These are phyloP conservation scores for Gonatopus flavifemur DNA, from an alignment of 1,140 invertebrate genomes.

Conservation along the genomic window DNA sequence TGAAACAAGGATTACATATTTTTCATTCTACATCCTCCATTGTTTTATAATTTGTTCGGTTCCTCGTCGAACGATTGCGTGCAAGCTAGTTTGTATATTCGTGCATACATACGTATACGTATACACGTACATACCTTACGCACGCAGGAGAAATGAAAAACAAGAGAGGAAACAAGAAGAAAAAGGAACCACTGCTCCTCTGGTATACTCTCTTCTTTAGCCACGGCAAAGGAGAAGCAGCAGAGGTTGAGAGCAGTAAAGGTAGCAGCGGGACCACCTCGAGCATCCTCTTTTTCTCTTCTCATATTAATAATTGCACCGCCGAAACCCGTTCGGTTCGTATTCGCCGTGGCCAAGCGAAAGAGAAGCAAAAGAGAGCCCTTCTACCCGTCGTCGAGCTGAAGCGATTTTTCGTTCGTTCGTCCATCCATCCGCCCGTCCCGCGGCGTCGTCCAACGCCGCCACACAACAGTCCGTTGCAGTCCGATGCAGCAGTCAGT, in stretches of 20 bases:
- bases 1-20: too few species aligned
- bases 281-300: conserved; percentile 23
- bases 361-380: conserved; percentile 12
- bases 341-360: too few species aligned
- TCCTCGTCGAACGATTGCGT: too few species aligned
- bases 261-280: conserved; percentile 24
- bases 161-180: conserved; percentile 10
- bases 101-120: conserved; percentile 11
- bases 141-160: too few species aligned
- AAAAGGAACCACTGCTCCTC: conserved; percentile 10
- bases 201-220: conserved; percentile 3
- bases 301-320: conserved; percentile 42
- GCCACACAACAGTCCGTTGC: neutral
- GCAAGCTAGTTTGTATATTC: neutral
- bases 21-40: neutral
- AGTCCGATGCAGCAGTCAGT: conserved; percentile 9
- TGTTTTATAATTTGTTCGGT: too few species aligned
- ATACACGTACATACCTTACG: conserved; percentile 5
- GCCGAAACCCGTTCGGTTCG: conserved; percentile 42
- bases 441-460: neutral
- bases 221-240: conserved; percentile 1
- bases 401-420: conserved; percentile 13
- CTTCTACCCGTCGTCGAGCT: conserved; percentile 1
- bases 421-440: conserved; percentile 23
- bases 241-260: neutral